Base-by-base conservation (phyloP, 2,113 vertebrate species). In the Phaethon lepturus region DNA sequence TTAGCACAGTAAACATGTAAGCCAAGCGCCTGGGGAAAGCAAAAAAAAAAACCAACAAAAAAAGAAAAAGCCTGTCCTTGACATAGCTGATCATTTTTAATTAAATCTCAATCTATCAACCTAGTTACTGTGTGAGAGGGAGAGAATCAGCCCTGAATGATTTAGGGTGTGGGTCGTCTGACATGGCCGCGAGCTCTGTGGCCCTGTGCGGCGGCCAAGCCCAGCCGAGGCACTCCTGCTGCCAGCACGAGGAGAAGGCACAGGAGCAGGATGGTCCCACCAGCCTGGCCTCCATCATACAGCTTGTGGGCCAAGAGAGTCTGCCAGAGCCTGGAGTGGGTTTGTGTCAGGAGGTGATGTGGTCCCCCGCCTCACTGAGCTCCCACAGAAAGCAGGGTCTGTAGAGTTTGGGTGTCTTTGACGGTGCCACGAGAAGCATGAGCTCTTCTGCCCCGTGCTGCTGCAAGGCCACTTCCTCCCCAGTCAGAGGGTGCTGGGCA, bases 1-100 rank as follows among this genome's bases (percentile, higher is more conserved):
- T 97, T 97, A 97, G 96, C 97, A 96, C 91, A 95, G 96, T 97
- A 97, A 97, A 97, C 94, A 97, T 88, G 77, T 75, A 97, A 97
- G 96, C 89, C 87, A 87, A 96, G 81, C 90, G 97, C 91, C 91
- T 88, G 58, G 58, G 63, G 62, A 84, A 82, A 94, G n/a, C n/a
- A 14, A 3, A 23, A 55, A 47, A 55, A 66, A 72, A 87, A 38
- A 15, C 44, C 11, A 44, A 15, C 44, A 29, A 49, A 16, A 47
- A 49, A 74, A 53, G 1, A 50, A 94, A 85, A 94, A 86, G 53
- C 66, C 68, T 77, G 55, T 82, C 77, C 71, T 89, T 93, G 74
- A 49, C 83, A 31, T 79, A 93, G 67, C 85, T 91, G 77, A 96
- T 96, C 73, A 96, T 91, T 96, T 97, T 91, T 38, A 95, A 97